A percentile compares a stretch with the other conserved stretches of the same genome.
Conservation (phyloP, 2,888 invertebrate species). For the Lordiphosa fenestrarum region DNA sequence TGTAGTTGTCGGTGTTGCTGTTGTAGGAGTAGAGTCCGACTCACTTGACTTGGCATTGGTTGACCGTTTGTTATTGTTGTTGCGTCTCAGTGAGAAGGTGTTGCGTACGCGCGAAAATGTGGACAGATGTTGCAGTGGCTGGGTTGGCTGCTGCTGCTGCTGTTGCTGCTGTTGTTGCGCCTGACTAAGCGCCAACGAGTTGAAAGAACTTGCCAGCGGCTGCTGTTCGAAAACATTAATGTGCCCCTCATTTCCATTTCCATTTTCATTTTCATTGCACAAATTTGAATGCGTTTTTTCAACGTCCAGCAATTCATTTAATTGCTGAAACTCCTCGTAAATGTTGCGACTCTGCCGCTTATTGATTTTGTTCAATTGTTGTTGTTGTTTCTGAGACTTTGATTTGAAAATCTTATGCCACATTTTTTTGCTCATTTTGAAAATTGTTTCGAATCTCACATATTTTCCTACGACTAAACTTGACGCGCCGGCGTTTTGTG, state of each 20-base stretch:
- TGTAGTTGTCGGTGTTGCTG: slow-evolving; percentile 22
- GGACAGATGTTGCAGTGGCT: slow-evolving; percentile 60
- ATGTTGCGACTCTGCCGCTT: slow-evolving; percentile 75
- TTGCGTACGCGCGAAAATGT: slow-evolving; percentile 76
- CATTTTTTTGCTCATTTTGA: slow-evolving; percentile 79
- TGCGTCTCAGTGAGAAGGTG: slow-evolving; percentile 64
- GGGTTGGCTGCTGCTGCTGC: slow-evolving; percentile 18
- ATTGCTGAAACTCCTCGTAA: slow-evolving; percentile 76
- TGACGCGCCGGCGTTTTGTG: slow-evolving; percentile 53
- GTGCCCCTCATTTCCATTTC: slow-evolving; percentile 26
- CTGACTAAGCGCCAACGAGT: slow-evolving; percentile 60
- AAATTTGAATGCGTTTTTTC: slow-evolving; percentile 46
- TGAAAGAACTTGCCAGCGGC: slow-evolving; percentile 68
- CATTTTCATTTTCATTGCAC: slow-evolving; percentile 42
- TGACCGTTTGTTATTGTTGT: slow-evolving; percentile 40
- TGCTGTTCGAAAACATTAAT: slow-evolving; percentile 66
- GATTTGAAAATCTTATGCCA: slow-evolving; percentile 80
- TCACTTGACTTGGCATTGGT: slow-evolving; percentile 65
- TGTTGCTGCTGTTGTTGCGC: slow-evolving; percentile 43
- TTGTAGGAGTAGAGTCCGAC: slow-evolving; percentile 44
- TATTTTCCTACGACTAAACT: slow-evolving; percentile 28
- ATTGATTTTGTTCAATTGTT: slow-evolving; percentile 56
- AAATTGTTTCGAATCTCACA: neutral
- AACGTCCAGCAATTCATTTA: slow-evolving; percentile 58
- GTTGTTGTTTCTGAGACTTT: slow-evolving; percentile 73